Percentiles rank a stretch among this genome's conserved stretches.
These are phyloP conservation scores for Apotomis turbidana DNA, from an alignment of 2,888 invertebrate species.

Conservation along the genomic window DNA sequence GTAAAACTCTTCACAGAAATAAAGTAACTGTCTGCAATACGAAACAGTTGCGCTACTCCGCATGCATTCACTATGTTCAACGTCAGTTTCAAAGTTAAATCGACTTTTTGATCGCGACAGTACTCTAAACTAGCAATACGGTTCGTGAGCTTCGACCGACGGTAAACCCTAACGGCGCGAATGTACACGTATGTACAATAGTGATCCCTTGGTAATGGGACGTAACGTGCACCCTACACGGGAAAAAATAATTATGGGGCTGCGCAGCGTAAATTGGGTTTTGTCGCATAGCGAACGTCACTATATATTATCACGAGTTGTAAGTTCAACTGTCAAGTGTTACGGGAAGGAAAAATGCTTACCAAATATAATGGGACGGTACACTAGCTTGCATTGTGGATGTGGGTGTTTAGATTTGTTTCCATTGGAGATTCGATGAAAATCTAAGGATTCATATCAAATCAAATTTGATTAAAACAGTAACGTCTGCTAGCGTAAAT, in stretches of 20 bases:
- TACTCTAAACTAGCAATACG: constrained; percentile 36
- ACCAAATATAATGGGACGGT: not conserved
- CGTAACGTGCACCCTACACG: constrained; percentile 57
- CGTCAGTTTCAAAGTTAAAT: constrained; percentile 8
- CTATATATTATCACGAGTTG: constrained; percentile 25
- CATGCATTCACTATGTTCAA: constrained; percentile 1
- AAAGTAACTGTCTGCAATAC: too few relatives aligned
- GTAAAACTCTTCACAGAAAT: not conserved
- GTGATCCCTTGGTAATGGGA: constrained; percentile 72
- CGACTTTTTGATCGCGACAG: constrained; percentile 23
- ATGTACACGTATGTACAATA: constrained; percentile 50
- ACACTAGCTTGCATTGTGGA: not conserved
- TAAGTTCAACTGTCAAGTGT: constrained; percentile 22
- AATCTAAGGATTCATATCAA: too few relatives aligned
- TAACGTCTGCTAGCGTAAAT: too few relatives aligned
- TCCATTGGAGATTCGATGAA: too few relatives aligned
- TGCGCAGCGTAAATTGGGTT: constrained; percentile 60
- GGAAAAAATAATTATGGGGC: constrained; percentile 65
- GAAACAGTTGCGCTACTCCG: not conserved
- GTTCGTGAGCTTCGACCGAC: constrained; percentile 49
- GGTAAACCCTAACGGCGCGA: constrained; percentile 30
- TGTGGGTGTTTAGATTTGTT: too few relatives aligned
- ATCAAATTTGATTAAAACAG: too few relatives aligned
- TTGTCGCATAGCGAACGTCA: constrained; percentile 45
- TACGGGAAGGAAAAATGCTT: not conserved